Base-by-base conservation (phyloP, 2,797 vertebrate genomes). In the Parotocinclus haroldoi region DNA sequence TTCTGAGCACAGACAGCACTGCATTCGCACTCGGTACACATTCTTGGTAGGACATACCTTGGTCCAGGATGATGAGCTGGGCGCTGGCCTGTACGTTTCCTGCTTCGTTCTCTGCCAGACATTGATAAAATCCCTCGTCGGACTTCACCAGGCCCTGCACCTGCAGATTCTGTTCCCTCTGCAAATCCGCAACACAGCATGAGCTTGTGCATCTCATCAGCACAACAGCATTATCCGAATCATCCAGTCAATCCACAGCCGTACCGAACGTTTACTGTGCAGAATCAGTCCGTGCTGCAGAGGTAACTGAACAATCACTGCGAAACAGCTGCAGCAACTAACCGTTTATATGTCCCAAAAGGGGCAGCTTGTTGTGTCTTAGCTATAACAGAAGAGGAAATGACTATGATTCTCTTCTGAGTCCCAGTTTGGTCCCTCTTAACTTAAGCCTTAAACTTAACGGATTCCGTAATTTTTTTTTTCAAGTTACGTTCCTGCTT, bases 61-160 rank as follows among this genome's bases (percentile, higher is more conserved):
- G 93, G 68, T 97, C 93, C 71, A 99, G 80, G 78, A 98, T 98
- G 85, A 98, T 93, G 82, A 99, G 91, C 79, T 99, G 96, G 44
- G 96, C 96, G 74, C 93, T 93, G 57, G 95, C 90, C 76, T 98
- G 96, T 18, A 91, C 85, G 81, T 99, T 98, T 49, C 95, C 95
- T n/a, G 86, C 94, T 60, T 96, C 96, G 1, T 96, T 99, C 85
- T 98, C 96, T 0, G 95, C 94, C 71, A 99, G 91, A 82, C 96
- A 99, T 72, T 99, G 96, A 86, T 99, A 99, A 87, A 97, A 98
- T 75, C 96, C 96, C 85, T 98, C 96, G 44, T 99, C 96, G 8
- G 96, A 96, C 79, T 95, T 96, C 82, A 99, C 95, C 75, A 99
- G 88, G 64, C 96, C 96, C 84, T 98, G 84, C 73, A 99, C 95